Evolutionary conservation across 2,797 vertebrate genomes (phyloP).

Genomic region (Hyperoplus lanceolatus): DNA sequence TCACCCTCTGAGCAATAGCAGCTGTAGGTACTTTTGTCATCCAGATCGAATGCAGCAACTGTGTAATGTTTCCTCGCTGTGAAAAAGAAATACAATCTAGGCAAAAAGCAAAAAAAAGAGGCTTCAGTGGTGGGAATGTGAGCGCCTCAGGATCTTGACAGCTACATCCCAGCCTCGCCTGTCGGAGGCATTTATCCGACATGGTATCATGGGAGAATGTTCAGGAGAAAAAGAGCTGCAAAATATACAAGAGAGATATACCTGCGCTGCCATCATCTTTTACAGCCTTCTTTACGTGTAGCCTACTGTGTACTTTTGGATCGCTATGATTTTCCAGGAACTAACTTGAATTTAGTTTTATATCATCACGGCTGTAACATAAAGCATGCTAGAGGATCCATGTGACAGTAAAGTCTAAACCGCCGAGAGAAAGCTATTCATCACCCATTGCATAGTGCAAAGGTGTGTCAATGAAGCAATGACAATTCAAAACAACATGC

Average conservation of each 20-base stretch:
- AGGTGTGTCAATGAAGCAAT: not conserved
- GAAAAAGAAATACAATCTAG: constrained; percentile 63
- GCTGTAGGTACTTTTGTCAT: constrained; percentile 51
- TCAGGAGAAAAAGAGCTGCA: constrained; percentile 21
- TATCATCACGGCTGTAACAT: constrained; percentile 11
- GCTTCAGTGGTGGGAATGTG: constrained; percentile 45
- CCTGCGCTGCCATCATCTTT: constrained; percentile 26
- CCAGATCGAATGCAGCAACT: constrained; percentile 66
- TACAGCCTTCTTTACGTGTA: constrained; percentile 21
- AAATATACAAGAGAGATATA: constrained; percentile 14
- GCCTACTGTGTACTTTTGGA: constrained; percentile 20
- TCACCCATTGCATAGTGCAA: not conserved
- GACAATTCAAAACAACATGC: not conserved
- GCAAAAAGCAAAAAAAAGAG: constrained; percentile 59
- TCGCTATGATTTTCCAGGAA: constrained; percentile 15
- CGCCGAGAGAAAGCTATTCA: constrained; percentile 45
- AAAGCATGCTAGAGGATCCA: constrained; percentile 23
- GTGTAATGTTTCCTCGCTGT: constrained; percentile 58
- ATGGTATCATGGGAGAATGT: constrained; percentile 17
- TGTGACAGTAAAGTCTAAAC: constrained; percentile 27
- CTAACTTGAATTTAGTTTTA: constrained; percentile 44
- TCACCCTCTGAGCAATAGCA: constrained; percentile 61
- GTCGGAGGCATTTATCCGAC: constrained; percentile 63
- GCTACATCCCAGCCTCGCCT: constrained; percentile 47
- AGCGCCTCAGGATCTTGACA: constrained; percentile 62